Base-by-base conservation (phyloP, 2,113 vertebrate species). In the Smithornis capensis region DNA sequence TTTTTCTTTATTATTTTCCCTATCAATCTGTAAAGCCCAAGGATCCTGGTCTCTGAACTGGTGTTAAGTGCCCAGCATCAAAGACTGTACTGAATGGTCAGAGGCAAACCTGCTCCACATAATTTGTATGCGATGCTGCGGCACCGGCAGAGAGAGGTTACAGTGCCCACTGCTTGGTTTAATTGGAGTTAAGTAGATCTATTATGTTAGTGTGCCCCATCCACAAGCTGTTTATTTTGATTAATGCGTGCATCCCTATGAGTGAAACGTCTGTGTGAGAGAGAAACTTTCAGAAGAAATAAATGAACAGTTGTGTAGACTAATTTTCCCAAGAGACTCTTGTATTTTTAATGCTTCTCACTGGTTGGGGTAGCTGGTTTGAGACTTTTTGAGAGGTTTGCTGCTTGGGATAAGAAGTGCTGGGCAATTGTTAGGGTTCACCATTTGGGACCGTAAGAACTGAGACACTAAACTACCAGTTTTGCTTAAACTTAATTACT, bases 101-200 rank as follows among this genome's bases (percentile, higher is more conserved):
- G 71, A 16, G 5, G 64, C 65, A 92, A 86, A 86, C 44, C 52
- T 90, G 68, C 56, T n/a, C 75, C 27, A 9, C 52, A 12, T 70
- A n/a, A 97, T 97, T 92, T 88, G 92, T 89, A 97, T 97, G 93
- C 94, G 4, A 14, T 23, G 63, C 76, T 79, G 60, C 91, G 79
- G 90, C 70, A 52, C 10, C 0, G 0, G 67, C 64, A 69, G 29
- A 6, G 60, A 92, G 90, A 94, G 93, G 80, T 95, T 96, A 82
- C 31, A 15, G 25, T 95, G 94, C 95, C 96, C 93, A 96, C 88
- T 90, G 96, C 88, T 96, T 84, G 79, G 78, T 90, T 97, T 97
- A 97, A 97, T 97, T 97, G 95, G 84, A 96, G 96, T 96, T 97
- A 97, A 97, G 75, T 96, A 96, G 88, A 88, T 78, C 96, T 88